Evolutionary conservation across 1,140 invertebrate genomes (phyloP).

Genomic region (Bombyx mandarina): DNA sequence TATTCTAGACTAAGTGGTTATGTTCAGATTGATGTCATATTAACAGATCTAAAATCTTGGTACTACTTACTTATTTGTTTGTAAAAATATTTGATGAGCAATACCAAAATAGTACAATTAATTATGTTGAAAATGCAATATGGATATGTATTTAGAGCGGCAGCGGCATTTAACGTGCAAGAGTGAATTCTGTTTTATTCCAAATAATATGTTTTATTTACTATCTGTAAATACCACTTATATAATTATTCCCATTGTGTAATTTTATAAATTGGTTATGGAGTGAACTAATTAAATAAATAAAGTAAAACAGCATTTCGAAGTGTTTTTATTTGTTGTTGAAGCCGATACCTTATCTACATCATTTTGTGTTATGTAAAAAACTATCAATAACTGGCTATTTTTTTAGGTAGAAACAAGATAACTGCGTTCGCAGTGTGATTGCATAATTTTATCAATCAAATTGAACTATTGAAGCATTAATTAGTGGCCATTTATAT

Average conservation of each 20-base stretch:
- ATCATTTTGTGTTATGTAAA: neutral
- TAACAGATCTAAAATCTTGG: slow-evolving; percentile 32
- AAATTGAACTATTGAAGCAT: no score
- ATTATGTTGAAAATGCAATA: slow-evolving; percentile 31
- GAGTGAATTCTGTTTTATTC: slow-evolving; percentile 28
- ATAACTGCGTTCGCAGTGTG: no score
- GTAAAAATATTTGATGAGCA: slow-evolving; percentile 43
- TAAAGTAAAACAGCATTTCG: slow-evolving; percentile 53
- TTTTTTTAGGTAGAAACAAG: no score
- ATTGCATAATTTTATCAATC: no score
- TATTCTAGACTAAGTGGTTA: slow-evolving; percentile 23
- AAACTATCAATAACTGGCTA: no score
- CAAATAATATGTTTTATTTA: slow-evolving; percentile 24
- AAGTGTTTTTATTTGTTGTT: no score
- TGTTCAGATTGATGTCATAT: slow-evolving; percentile 27
- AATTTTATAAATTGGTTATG: slow-evolving; percentile 57
- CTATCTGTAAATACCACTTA: slow-evolving; percentile 44
- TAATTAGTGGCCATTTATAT: no score
- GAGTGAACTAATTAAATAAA: slow-evolving; percentile 55
- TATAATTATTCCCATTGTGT: slow-evolving; percentile 46
- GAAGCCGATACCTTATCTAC: neutral
- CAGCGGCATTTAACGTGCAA: slow-evolving; percentile 36
- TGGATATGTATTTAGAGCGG: slow-evolving; percentile 15
- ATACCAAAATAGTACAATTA: slow-evolving; percentile 48
- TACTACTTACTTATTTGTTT: slow-evolving; percentile 7